Percentiles rank a stretch among this genome's conserved stretches.
These are phyloP conservation scores for Elanoides forficatus DNA, from an alignment of 2,113 vertebrate species.

Conservation along the genomic window DNA sequence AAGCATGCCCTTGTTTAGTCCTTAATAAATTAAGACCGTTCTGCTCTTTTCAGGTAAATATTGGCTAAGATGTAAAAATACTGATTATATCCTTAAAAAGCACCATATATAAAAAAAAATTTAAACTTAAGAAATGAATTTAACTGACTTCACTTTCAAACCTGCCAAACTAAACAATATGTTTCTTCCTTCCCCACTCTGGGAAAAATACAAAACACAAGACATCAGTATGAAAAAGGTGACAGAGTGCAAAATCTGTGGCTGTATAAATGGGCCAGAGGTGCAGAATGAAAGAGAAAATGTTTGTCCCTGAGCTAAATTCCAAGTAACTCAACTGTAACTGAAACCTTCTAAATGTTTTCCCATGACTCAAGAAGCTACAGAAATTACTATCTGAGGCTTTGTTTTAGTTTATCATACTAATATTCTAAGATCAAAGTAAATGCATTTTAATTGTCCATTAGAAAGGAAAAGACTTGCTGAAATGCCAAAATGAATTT, in stretches of 20 bases:
- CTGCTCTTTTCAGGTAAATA: not conserved
- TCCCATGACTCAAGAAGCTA: not conserved
- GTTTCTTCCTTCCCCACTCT: not conserved
- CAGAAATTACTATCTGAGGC: not conserved
- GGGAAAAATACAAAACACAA: not conserved
- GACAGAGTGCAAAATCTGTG: not conserved
- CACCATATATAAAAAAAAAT: not conserved
- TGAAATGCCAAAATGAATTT: not conserved
- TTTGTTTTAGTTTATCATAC: not conserved
- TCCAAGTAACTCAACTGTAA: not conserved
- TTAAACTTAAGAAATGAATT: not conserved
- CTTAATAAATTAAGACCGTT: not conserved
- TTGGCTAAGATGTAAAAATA: not conserved
- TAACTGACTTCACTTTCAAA: not conserved
- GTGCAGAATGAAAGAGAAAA: not conserved
- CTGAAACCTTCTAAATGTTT: not conserved
- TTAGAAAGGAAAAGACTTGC: not conserved
- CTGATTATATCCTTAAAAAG: not conserved
- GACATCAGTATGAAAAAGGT: not conserved
- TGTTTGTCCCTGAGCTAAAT: not conserved
- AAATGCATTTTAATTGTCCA: not conserved
- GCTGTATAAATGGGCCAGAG: not conserved
- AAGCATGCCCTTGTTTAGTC: not conserved
- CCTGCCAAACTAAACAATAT: not conserved
- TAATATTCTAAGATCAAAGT: not conserved